Percentiles rank a stretch among this genome's conserved stretches.
phyloP scores from a whole-genome alignment of 2,888 invertebrate species.

The Gibbula magus region DNA sequence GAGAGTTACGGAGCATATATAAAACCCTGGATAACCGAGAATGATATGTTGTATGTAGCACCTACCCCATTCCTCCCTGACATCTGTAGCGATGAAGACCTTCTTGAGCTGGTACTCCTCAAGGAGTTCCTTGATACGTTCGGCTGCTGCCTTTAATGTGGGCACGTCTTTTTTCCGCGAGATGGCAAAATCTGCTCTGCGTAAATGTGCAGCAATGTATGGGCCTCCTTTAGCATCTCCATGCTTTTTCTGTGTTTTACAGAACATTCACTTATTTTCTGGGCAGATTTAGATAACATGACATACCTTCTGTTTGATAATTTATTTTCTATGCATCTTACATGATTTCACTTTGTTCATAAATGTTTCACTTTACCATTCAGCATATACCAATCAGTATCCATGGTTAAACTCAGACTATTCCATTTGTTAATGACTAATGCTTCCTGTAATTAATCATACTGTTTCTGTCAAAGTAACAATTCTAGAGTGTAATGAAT shows the following conservation, averaged over 20 bases:
- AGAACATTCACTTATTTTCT: not conserved
- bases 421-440: too few species aligned
- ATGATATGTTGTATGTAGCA: not conserved
- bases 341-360: too few species aligned
- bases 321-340: not conserved
- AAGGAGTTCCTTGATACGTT: constrained; percentile 83
- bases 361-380: too few species aligned
- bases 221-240: constrained; percentile 78
- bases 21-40: too few species aligned
- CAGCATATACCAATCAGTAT: too few species aligned
- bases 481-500: too few species aligned
- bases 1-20: too few species aligned
- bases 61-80: constrained; percentile 76
- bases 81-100: constrained; percentile 92
- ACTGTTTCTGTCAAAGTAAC: too few species aligned
- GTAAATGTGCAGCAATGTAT: constrained; percentile 89
- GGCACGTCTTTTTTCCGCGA: constrained; percentile 86
- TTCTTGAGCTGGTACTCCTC: constrained; percentile 78
- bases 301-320: not conserved
- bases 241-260: constrained; percentile 54
- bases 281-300: not conserved
- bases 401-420: too few species aligned
- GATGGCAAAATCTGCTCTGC: constrained; percentile 90
- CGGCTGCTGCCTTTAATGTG: constrained; percentile 84
- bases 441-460: too few species aligned